These are phyloP conservation scores for Theropithecus gelada DNA, from an alignment of 2,113 vertebrate species.

Conservation along the genomic window DNA sequence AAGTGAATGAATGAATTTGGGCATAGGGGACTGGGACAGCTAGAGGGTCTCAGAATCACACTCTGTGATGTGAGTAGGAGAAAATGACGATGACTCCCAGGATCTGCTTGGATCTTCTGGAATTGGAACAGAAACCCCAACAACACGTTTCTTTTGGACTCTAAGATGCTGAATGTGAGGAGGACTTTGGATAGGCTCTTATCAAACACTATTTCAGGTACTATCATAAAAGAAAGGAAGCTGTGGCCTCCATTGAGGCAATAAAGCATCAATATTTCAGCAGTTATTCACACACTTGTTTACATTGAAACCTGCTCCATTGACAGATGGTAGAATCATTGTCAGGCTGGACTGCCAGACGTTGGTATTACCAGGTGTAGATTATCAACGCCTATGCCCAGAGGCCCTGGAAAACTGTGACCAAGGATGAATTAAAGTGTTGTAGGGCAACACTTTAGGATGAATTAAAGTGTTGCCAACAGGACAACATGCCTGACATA, in stretches of 20 bases:
- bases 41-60: accelerated
- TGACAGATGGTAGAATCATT: background rate
- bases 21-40: accelerated
- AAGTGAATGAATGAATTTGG: background rate
- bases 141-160: accelerated
- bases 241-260: accelerated
- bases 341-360: accelerated
- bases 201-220: background rate
- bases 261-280: accelerated
- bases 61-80: accelerated
- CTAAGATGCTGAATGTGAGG: background rate
- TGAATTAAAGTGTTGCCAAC: too few relatives aligned
- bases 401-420: background rate
- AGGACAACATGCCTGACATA: accelerated
- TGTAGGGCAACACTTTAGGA: too few relatives aligned
- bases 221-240: background rate
- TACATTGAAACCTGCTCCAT: background rate
- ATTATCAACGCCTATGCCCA: background rate
- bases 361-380: accelerated
- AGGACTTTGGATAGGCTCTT: background rate
- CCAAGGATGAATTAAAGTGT: too few relatives aligned
- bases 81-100: accelerated
- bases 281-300: accelerated
- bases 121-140: background rate
- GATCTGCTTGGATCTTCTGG: background rate